Evolutionary conservation across 1,140 invertebrate genomes (phyloP).

Genomic region (Megalopta genalis): DNA sequence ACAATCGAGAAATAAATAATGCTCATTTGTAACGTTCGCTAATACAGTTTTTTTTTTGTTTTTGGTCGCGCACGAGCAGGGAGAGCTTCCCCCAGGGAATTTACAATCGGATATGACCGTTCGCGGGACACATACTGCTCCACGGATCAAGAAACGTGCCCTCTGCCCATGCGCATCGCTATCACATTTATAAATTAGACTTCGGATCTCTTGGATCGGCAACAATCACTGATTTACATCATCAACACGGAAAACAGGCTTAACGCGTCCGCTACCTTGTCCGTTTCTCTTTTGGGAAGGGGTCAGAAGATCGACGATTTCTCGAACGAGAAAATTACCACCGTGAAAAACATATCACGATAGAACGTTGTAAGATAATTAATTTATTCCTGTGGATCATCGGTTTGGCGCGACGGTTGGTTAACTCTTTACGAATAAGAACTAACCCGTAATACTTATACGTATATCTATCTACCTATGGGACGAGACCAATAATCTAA

Average conservation of each 20-base stretch:
- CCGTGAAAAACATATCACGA: no score
- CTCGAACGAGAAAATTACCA: no score
- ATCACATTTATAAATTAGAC: conserved; percentile 62
- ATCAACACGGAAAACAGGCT: conserved; percentile 52
- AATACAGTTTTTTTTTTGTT: conserved; percentile 45
- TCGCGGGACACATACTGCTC: no score
- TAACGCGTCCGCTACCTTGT: not conserved
- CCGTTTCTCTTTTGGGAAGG: no score
- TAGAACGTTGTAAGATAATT: no score
- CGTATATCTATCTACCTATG: no score
- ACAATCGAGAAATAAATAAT: conserved; percentile 63
- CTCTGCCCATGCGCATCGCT: conserved; percentile 46
- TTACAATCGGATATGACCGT: not conserved
- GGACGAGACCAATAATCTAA: no score
- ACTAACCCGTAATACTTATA: no score
- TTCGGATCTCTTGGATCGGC: conserved; percentile 45
- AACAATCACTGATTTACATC: conserved; percentile 41
- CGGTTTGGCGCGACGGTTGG: no score
- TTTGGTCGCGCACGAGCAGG: conserved; percentile 38
- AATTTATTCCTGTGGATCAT: no score
- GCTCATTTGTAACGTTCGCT: conserved; percentile 56
- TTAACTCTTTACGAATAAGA: no score
- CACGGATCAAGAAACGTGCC: not conserved
- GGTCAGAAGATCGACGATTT: no score
- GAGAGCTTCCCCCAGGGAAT: not conserved